A percentile compares a stretch with the other conserved stretches of the same genome.
Conservation (phyloP, 2,113 vertebrate species). For the Hyaena hyaena region DNA sequence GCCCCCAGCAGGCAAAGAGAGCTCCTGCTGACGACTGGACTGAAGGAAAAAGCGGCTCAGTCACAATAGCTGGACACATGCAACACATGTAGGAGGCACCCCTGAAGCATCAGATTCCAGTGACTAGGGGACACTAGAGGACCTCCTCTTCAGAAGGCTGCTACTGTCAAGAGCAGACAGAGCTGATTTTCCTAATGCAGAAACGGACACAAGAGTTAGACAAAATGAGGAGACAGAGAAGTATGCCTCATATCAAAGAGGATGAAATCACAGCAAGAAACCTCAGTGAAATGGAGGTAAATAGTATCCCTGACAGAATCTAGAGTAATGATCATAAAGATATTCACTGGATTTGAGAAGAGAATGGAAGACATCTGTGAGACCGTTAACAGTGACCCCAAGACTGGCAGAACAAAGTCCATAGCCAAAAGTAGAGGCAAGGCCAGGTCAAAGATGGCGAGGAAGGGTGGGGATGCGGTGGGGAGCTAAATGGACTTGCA, state of each 20-base stretch:
- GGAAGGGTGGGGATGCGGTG: background rate
- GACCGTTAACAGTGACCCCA: background rate
- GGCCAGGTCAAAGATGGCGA: background rate
- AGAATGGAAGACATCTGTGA: background rate
- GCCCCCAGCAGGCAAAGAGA: background rate
- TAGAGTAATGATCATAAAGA: background rate
- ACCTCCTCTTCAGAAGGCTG: background rate
- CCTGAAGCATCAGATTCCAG: background rate
- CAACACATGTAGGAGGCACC: background rate
- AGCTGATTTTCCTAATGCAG: background rate
- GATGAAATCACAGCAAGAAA: background rate
- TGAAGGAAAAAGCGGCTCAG: background rate
- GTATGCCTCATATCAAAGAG: background rate
- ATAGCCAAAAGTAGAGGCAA: background rate
- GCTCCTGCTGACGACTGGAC: background rate
- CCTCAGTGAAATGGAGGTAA: background rate
- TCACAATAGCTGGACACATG: background rate
- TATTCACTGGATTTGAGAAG: background rate
- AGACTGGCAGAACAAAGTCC: background rate
- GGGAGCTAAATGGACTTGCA: background rate
- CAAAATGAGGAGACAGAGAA: background rate
- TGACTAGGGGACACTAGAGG: background rate
- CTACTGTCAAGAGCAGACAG: background rate
- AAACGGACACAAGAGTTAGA: background rate
- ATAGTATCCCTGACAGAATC: background rate